Evolutionary conservation across 2,113 vertebrate genomes (phyloP).

Genomic region (Charadrius vociferus): DNA sequence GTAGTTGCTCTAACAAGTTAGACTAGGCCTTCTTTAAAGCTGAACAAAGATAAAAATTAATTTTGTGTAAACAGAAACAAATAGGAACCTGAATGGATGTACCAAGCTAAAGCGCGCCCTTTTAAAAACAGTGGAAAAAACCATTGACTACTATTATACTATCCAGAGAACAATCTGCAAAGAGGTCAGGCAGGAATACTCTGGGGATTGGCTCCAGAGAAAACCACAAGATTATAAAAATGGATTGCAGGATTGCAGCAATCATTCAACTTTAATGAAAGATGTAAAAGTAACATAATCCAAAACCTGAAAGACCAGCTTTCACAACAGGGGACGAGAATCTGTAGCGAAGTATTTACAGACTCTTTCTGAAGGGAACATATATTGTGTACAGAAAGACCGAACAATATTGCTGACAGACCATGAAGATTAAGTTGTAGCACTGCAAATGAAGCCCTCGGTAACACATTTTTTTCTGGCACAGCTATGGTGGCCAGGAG

Average conservation of each 20-base stretch:
- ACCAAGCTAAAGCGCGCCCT: background rate
- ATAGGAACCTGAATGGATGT: background rate
- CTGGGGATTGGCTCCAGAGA: background rate
- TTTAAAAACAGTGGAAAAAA: background rate
- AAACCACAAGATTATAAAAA: background rate
- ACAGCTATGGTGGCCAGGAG: background rate
- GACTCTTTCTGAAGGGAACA: background rate
- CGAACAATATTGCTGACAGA: background rate
- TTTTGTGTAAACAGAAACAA: background rate
- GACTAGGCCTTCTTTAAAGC: background rate
- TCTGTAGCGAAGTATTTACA: background rate
- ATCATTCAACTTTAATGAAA: background rate
- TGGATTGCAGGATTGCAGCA: background rate
- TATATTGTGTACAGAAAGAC: background rate
- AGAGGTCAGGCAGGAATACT: background rate
- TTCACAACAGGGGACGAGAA: background rate
- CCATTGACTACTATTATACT: accelerated
- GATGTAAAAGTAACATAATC: background rate
- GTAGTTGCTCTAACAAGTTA: background rate
- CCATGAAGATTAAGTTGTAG: background rate
- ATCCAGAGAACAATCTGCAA: background rate
- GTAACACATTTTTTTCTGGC: background rate
- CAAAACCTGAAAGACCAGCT: background rate
- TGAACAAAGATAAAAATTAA: background rate
- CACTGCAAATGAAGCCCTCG: background rate